Evolutionary conservation across 2,113 vertebrate genomes (phyloP), one percentile per base, ranked within the genome.

Genomic region (Triplophysa tibetana): DNA sequence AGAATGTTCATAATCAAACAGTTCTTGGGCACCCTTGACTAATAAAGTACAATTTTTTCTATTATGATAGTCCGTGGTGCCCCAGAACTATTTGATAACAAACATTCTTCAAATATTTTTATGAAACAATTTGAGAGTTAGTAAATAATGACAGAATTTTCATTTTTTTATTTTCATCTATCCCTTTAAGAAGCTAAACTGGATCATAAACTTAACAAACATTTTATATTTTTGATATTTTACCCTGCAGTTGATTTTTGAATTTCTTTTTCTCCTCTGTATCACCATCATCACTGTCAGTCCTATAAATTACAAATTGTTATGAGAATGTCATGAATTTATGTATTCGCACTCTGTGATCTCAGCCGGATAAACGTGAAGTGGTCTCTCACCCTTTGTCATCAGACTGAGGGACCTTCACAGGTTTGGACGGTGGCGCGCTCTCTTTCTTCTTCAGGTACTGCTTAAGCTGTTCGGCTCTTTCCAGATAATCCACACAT

Each of bases 251-350:
- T 77, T 99, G 98, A 85, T 96, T 97, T 82, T 99, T 96, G 58
- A 98, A 85, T 76, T 98, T 98, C 92, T 99, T 99, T 88, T 95
- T 98, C 89, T 99, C 98, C 0, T 96, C 95, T n/a, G n/a, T n/a
- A 85, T 99, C 97, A 0, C 96, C 96, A 83, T 99, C 97, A 0
- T 99, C 97, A 48, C 96, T 97, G 85, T 99, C 98, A 0, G 95
- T 97, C 88, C 97, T 98, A 85, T 56, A 26, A 80, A 1, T 60
- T 17, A 70, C 19, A 50, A 12, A 9, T 38, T 65, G 45, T n/a
- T 13, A 14, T 2, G n/a, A 29, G 17, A 11, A 61, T 58, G 8
- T 58, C 2, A 19, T 58, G 6, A 11, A 58, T 58, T 58, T 1
- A 8, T 58, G 6, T 21, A 58, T 58, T 58, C 6, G n/a, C 14